Conservation (phyloP, 1,140 invertebrate species). For the Hydropsyche tenuis region DNA sequence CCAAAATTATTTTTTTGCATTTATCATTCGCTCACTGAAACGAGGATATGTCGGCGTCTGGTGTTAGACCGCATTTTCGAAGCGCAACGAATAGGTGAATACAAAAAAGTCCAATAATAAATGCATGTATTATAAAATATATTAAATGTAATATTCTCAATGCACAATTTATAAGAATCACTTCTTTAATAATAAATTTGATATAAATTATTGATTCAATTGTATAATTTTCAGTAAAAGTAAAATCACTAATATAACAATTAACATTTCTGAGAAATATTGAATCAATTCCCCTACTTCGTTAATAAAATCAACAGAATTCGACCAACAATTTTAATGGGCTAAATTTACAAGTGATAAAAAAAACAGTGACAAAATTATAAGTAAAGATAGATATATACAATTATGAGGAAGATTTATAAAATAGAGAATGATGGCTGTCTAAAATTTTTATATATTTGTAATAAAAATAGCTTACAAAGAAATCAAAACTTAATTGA, state of each 20-base stretch:
- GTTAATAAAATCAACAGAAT: slow-evolving; percentile 24
- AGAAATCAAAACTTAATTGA: background rate
- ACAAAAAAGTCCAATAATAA: slow-evolving; percentile 8
- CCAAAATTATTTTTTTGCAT: background rate
- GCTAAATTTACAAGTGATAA: slow-evolving; percentile 13
- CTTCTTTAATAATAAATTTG: background rate
- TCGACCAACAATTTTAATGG: slow-evolving; percentile 20
- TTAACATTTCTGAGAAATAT: background rate
- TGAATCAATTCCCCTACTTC: background rate
- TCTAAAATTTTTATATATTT: no score
- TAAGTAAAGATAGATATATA: background rate
- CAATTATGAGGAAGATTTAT: background rate
- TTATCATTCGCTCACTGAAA: background rate
- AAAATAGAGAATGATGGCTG: background rate
- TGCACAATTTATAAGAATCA: background rate
- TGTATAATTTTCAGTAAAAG: slow-evolving; percentile 2
- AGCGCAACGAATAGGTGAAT: background rate
- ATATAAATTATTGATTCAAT: slow-evolving; percentile 17
- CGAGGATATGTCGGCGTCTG: no score
- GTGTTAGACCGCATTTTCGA: no score
- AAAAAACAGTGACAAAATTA: slow-evolving; percentile 8
- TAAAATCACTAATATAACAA: background rate
- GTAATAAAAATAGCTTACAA: background rate
- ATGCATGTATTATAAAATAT: slow-evolving; percentile 21
- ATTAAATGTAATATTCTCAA: slow-evolving; percentile 20